These are phyloP conservation scores for Drosophila suzukii DNA, from an alignment of 1,140 invertebrate species.

Conservation along the genomic window DNA sequence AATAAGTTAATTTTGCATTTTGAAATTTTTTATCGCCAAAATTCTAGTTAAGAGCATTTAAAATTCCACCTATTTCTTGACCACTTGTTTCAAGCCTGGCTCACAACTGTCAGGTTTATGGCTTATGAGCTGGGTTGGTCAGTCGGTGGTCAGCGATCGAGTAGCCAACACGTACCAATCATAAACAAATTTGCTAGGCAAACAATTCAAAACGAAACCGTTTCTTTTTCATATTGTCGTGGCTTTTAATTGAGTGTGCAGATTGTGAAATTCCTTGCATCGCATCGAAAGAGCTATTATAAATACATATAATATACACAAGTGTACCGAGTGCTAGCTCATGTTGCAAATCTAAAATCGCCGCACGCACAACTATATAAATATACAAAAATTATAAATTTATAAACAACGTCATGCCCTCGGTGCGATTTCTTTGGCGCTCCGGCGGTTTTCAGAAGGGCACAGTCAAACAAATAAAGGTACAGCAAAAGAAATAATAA, in stretches of 20 bases:
- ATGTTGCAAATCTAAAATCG: slow-evolving; percentile 37
- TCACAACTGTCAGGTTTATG: slow-evolving; percentile 37
- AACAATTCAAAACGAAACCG: slow-evolving; percentile 34
- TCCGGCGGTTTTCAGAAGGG: slow-evolving; percentile 60
- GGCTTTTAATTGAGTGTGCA: slow-evolving; percentile 35
- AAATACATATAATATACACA: slow-evolving; percentile 10
- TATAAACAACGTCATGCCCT: slow-evolving; percentile 56
- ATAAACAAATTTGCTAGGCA: slow-evolving; percentile 58
- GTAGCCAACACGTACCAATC: slow-evolving; percentile 68
- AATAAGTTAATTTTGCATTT: background rate
- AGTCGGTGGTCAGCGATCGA: slow-evolving; percentile 71
- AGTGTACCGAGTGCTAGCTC: slow-evolving; percentile 13
- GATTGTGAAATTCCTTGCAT: slow-evolving; percentile 54
- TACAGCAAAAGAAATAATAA: slow-evolving; percentile 15
- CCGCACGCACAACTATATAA: slow-evolving; percentile 31
- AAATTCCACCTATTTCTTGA: background rate
- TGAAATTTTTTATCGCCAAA: background rate
- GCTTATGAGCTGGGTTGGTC: slow-evolving; percentile 40
- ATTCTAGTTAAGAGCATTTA: slow-evolving; percentile 17
- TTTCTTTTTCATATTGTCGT: slow-evolving; percentile 35
- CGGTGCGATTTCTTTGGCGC: slow-evolving; percentile 69
- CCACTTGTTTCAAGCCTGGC: slow-evolving; percentile 27
- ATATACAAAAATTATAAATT: slow-evolving; percentile 13
- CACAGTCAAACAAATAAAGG: slow-evolving; percentile 59
- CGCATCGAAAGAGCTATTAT: slow-evolving; percentile 45